A percentile compares a stretch with the other conserved stretches of the same genome.
These are phyloP conservation scores for Typhlichthys subterraneus DNA, from an alignment of 2,797 vertebrate genomes.

Conservation along the genomic window DNA sequence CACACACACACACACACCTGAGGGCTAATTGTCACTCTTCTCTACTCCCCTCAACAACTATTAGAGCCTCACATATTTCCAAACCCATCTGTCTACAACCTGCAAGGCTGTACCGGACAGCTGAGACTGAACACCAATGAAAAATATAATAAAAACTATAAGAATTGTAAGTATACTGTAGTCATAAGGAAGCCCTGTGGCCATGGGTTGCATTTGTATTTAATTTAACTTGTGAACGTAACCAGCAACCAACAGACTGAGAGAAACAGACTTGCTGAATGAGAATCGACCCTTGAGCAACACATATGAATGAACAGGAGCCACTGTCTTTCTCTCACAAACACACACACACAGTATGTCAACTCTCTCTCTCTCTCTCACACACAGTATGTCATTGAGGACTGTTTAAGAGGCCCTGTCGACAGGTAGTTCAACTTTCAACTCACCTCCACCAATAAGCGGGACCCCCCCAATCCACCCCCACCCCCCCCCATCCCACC, in stretches of 20 bases:
- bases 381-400: constrained; percentile 87
- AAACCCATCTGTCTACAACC: no score
- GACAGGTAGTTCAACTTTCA: constrained; percentile 87
- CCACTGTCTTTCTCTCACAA: constrained; percentile 40
- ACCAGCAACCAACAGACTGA: constrained; percentile 18
- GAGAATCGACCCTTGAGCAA: constrained; percentile 15
- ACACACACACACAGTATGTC: constrained; percentile 77
- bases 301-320: constrained; percentile 66
- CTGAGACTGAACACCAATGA: no score
- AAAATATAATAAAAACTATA: no score
- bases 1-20: no score
- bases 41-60: no score
- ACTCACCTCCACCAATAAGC: constrained; percentile 76
- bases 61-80: no score
- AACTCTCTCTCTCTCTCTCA: constrained; percentile 45
- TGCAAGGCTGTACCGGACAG: no score
- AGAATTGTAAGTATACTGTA: no score
- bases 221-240: constrained; percentile 2
- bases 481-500: constrained; percentile 32
- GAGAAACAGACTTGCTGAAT: neutral
- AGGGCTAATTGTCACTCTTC: no score
- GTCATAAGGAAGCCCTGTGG: no score
- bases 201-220: no score
- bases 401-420: constrained; percentile 85
- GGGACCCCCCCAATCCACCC: constrained; percentile 6